Evolutionary conservation across 30 jellyfish, hydroid and myxozoan species (phyloP), one percentile per base, ranked within the genome.

Genomic region (Cassiopea xamachana): DNA sequence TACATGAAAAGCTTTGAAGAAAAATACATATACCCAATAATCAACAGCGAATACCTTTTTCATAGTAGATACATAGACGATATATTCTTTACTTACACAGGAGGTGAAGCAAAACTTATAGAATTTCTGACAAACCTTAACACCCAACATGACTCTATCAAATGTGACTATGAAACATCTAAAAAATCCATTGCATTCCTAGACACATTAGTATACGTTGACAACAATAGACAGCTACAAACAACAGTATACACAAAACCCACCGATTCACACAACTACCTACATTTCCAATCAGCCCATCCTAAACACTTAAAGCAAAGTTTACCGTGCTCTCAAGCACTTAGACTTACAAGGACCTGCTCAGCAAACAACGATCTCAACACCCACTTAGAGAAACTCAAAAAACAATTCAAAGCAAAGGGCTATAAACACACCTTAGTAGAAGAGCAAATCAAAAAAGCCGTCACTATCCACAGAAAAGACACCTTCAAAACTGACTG

Each of bases 191-290:
- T 85, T 10, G 48, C 81, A 13, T 85, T 85, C 46, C 89, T 85
- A 1, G 93, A 85, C 62, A 85, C 87, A 14, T 13, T 48, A 2
- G 68, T 85, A 2, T 85, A 72, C 79, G 55, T 58, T 7, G 93
- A 72, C 48, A 27, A 27, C 39, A 27, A 27, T 27, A 27, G 39
- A 27, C 39, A 85, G 13, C 7, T 85, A 14, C 80, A 72, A 60
- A 85, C 93, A 6, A 85, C 47, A 43, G 69, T 85, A 43, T 60
- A 85, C 69, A 73, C 13, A 12, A 85, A 85, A 74, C 89, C 89
- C 15, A 80, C 89, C 9, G 72, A 83, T 73, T 62, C 85, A 83
- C 84, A 69, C 51, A 68, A 83, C 72, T 83, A 44, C 39, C 91
- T 83, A n/a, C 91, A 83, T 27, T 27, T 27, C 39, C 39, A 27